Evolutionary conservation across 2,113 vertebrate genomes (phyloP).

Genomic region (Malurus elegans): DNA sequence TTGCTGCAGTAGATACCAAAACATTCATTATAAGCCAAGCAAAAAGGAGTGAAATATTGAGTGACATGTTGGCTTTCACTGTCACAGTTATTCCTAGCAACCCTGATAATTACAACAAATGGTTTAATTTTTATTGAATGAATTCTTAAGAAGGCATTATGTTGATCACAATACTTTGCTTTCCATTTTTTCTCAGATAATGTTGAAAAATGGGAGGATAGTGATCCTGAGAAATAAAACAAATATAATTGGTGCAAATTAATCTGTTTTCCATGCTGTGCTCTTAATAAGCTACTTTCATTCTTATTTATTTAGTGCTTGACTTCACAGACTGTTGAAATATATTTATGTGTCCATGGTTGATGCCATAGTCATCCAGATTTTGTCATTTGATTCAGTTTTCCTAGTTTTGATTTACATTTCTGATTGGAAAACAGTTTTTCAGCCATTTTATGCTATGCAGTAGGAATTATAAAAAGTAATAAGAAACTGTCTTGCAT

Average conservation of each 20-base stretch:
- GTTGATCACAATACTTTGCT: background rate
- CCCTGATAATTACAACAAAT: background rate
- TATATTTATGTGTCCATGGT: background rate
- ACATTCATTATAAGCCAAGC: background rate
- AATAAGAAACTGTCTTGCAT: background rate
- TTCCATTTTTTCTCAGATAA: background rate
- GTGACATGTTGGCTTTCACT: background rate
- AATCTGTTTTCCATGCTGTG: background rate
- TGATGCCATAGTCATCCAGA: background rate
- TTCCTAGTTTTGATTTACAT: background rate
- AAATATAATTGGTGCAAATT: background rate
- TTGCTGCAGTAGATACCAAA: background rate
- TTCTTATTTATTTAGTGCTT: background rate
- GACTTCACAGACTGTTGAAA: background rate
- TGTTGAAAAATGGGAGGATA: background rate
- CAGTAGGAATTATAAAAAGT: background rate
- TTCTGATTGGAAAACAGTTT: background rate
- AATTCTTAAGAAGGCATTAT: background rate
- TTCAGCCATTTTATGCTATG: background rate
- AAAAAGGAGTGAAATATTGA: background rate
- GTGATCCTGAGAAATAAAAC: background rate
- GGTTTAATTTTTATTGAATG: background rate
- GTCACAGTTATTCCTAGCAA: background rate
- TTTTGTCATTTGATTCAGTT: background rate
- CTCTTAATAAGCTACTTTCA: background rate